Evolutionary conservation across 2,113 vertebrate genomes (phyloP).

Genomic region (Prietella phreatophila): DNA sequence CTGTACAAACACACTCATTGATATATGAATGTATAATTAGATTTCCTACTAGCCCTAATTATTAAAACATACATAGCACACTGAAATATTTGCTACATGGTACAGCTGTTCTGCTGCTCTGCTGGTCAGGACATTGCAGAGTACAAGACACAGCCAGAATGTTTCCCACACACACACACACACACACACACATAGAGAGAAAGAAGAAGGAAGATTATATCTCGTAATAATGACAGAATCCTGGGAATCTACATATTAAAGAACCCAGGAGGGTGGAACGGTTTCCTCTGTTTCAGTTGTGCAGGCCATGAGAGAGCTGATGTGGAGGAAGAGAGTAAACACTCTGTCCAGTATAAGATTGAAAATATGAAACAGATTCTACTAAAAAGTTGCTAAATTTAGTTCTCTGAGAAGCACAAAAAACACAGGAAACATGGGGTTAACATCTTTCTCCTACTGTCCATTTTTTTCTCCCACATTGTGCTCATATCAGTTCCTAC

Average conservation of each 20-base stretch:
- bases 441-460: not conserved
- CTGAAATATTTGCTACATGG: not conserved
- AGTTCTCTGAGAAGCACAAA: slow-evolving; percentile 42
- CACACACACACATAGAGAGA: not conserved
- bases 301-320: not conserved
- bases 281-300: slow-evolving; percentile 26
- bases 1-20: not conserved
- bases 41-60: not conserved
- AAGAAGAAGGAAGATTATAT: not conserved
- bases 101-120: not conserved
- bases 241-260: slow-evolving; percentile 27
- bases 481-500: not conserved
- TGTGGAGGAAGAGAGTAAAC: slow-evolving; percentile 2
- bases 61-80: not conserved
- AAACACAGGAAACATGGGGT: slow-evolving; percentile 38
- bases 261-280: slow-evolving; percentile 12
- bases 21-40: not conserved
- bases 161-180: slow-evolving; percentile 35
- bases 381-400: slow-evolving; percentile 33
- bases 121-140: not conserved
- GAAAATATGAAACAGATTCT: slow-evolving; percentile 30
- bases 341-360: slow-evolving; percentile 16
- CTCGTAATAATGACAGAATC: not conserved
- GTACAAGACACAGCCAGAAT: not conserved
- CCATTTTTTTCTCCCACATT: slow-evolving; percentile 23